Evolutionary conservation across 2,888 invertebrate species (phyloP).

Genomic region (Thysanoteuthis rhombus): DNA sequence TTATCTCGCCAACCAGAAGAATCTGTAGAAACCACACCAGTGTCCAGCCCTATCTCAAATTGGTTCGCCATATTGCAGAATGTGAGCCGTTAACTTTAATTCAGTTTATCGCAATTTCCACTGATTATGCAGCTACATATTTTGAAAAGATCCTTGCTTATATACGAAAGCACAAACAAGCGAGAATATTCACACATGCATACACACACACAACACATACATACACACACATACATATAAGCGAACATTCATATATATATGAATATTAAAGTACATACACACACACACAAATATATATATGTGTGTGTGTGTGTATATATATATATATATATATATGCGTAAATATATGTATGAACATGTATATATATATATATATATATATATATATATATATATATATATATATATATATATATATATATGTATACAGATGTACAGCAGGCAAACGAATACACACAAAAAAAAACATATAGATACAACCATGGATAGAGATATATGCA

Average conservation of each 20-base stretch:
- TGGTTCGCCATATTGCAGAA: not conserved
- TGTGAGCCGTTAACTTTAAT: not conserved
- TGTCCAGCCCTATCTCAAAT: not conserved
- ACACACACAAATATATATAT: not conserved
- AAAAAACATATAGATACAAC: not conserved
- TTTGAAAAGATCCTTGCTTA: not conserved
- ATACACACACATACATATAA: too few species aligned
- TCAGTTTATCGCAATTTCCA: not conserved
- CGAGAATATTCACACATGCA: not conserved
- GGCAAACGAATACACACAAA: too few species aligned
- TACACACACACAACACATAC: not conserved
- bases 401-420: too few species aligned
- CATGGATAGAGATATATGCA: not conserved
- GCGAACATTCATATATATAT: too few species aligned
- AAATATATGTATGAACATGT: too few species aligned
- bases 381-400: not conserved
- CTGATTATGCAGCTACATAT: not conserved
- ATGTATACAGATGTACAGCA: too few species aligned
- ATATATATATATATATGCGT: not conserved
- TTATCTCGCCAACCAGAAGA: not conserved
- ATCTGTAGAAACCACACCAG: not conserved
- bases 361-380: not conserved
- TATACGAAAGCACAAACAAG: not conserved
- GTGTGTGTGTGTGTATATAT: not conserved
- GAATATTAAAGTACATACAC: too few species aligned